These are phyloP conservation scores for Eidolon dupreanum DNA, from an alignment of 2,797 vertebrate species.

Conservation along the genomic window DNA sequence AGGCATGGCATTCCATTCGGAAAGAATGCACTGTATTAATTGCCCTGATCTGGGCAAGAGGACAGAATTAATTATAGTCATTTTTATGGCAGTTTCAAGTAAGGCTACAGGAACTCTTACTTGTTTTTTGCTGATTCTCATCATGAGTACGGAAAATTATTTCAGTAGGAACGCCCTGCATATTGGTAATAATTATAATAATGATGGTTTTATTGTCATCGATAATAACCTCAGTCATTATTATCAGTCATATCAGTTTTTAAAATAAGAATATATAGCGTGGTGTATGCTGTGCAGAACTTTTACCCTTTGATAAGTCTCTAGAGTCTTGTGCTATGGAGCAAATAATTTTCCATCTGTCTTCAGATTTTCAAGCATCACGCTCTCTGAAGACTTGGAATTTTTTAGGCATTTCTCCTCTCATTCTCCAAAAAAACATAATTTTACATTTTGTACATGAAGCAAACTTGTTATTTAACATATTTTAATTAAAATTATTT, in stretches of 20 bases:
- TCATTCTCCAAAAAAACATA: not conserved
- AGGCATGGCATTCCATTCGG: not conserved
- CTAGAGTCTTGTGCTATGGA: constrained; percentile 71
- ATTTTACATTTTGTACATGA: not conserved
- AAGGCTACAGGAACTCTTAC: not conserved
- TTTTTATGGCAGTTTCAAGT: not conserved
- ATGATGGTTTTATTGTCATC: not conserved
- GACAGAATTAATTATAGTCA: not conserved
- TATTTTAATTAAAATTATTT: not conserved
- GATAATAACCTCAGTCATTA: not conserved
- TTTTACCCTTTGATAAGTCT: constrained; percentile 68
- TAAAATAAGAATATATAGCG: not conserved
- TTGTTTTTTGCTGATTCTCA: not conserved
- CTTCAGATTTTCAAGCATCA: constrained; percentile 51
- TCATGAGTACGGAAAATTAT: not conserved
- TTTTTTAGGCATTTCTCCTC: not conserved
- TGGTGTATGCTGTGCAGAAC: constrained; percentile 37
- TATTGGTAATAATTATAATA: not conserved
- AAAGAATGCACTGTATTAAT: not conserved
- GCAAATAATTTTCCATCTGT: constrained; percentile 80
- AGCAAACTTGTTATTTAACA: not conserved
- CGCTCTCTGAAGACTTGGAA: constrained; percentile 41
- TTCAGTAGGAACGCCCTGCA: not conserved
- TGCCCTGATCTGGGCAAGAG: not conserved
- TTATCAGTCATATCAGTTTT: not conserved